Evolutionary conservation across 37 sponge, comb jelly and placozoan species (phyloP).

Genomic region (Chondrilla cf. caribensis): DNA sequence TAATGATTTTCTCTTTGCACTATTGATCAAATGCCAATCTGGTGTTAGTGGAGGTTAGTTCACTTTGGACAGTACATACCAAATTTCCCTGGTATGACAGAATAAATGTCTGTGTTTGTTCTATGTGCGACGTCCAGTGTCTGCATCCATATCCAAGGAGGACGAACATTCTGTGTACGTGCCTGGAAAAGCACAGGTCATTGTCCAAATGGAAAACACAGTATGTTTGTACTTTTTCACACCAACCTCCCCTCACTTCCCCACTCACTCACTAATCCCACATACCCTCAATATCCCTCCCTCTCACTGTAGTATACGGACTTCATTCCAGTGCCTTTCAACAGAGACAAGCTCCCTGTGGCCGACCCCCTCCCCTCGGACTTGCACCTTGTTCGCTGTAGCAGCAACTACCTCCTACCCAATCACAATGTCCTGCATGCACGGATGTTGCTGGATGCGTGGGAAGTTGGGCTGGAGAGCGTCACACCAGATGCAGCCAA

Average conservation of each 20-base stretch:
- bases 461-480: constrained; percentile 76
- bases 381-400: constrained; percentile 28
- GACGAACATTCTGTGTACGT: not conserved
- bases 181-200: not conserved
- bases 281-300: too few relatives aligned
- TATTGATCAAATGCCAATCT: constrained; percentile 81
- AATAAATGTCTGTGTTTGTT: too few relatives aligned
- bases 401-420: constrained; percentile 66
- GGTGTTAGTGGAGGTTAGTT: constrained; percentile 30
- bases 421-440: constrained; percentile 58
- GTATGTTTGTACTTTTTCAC: too few relatives aligned
- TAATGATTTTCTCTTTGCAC: constrained; percentile 87
- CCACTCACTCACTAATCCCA: too few relatives aligned
- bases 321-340: not conserved
- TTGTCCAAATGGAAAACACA: not conserved
- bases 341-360: constrained; percentile 6
- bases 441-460: constrained; percentile 73
- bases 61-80: too few relatives aligned
- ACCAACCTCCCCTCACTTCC: too few relatives aligned
- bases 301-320: not conserved
- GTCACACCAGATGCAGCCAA: constrained; percentile 58
- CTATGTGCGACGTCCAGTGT: too few relatives aligned
- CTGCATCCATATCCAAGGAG: too few relatives aligned
- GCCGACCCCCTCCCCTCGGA: not conserved
- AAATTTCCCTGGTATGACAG: too few relatives aligned